Percentiles rank a stretch among this genome's conserved stretches.
Evolutionary conservation across 2,888 invertebrate species (phyloP).

Genomic region (Stomorhina lunata): DNA sequence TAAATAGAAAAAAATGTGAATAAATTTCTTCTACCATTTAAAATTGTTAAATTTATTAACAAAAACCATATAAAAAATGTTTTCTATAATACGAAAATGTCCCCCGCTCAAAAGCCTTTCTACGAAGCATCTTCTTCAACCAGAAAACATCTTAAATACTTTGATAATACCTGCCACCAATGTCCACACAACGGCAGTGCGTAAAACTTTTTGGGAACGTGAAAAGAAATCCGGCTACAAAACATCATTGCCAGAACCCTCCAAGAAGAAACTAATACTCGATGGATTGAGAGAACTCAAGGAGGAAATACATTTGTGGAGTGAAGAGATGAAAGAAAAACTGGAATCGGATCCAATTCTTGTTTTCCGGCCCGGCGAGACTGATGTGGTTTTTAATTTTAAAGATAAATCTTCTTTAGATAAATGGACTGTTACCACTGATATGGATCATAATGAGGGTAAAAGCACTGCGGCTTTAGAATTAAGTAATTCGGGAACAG

Average conservation of each 20-base stretch:
- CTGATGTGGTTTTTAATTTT: conserved; percentile 88
- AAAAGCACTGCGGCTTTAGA: conserved; percentile 85
- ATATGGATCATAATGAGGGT: conserved; percentile 91
- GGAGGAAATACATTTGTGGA: conserved; percentile 84
- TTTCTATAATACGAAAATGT: conserved; percentile 18
- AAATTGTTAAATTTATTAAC: neutral
- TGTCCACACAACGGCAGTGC: conserved; percentile 74
- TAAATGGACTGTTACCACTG: conserved; percentile 87
- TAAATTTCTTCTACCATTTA: neutral
- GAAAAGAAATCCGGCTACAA: conserved; percentile 79
- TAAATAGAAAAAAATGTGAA: conserved; percentile 59
- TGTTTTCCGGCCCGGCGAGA: conserved; percentile 83
- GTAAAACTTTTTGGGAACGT: conserved; percentile 77
- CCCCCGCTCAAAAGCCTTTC: neutral
- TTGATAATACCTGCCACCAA: neutral
- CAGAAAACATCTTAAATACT: neutral
- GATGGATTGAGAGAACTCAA: conserved; percentile 85
- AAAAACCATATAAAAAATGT: conserved; percentile 14
- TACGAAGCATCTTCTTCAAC: neutral
- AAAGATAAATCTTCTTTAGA: conserved; percentile 83
- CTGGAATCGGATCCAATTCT: conserved; percentile 84
- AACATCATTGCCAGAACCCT: conserved; percentile 74
- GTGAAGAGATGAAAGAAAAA: conserved; percentile 85
- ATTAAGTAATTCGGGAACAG: conserved; percentile 85
- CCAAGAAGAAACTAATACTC: conserved; percentile 82